These are phyloP conservation scores for Unio delphinus DNA, from an alignment of 2,888 invertebrate species.

Conservation along the genomic window DNA sequence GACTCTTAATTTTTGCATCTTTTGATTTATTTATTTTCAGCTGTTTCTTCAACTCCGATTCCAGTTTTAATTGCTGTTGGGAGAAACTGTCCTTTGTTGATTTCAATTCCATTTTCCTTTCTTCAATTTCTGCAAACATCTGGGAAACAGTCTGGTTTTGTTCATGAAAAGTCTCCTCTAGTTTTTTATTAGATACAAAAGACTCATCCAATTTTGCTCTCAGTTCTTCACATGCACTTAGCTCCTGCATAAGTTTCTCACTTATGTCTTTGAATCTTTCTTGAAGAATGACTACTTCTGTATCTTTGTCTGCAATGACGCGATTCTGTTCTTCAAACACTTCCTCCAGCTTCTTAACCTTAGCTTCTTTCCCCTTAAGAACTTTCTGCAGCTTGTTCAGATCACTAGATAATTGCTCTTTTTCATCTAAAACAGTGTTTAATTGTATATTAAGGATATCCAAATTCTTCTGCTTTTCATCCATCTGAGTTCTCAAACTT, in stretches of 20 bases:
- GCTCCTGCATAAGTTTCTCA: constrained; percentile 14
- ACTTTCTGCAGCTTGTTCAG: constrained; percentile 44
- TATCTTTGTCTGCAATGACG: constrained; percentile 22
- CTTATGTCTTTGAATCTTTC: constrained; percentile 26
- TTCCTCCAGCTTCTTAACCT: constrained; percentile 46
- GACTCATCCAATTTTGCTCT: constrained; percentile 13
- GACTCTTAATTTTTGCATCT: no score
- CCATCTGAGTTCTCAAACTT: no score
- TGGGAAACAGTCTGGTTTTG: constrained; percentile 18
- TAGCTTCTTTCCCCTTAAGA: constrained; percentile 46
- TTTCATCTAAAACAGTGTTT: constrained; percentile 18
- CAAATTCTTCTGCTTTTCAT: no score
- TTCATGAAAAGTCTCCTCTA: neutral
- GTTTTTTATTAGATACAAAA: neutral
- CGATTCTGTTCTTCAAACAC: constrained; percentile 31
- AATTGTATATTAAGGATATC: neutral
- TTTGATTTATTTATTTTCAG: no score
- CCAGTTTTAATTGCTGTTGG: no score
- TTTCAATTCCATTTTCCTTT: no score
- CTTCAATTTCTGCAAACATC: constrained; percentile 20
- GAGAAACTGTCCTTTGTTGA: no score
- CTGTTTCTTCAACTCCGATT: no score
- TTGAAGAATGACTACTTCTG: constrained; percentile 26
- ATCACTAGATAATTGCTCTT: constrained; percentile 28
- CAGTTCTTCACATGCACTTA: constrained; percentile 7